These are phyloP conservation scores for Otolemur crassicaudatus DNA, from an alignment of 2,797 vertebrate species.

Conservation along the genomic window DNA sequence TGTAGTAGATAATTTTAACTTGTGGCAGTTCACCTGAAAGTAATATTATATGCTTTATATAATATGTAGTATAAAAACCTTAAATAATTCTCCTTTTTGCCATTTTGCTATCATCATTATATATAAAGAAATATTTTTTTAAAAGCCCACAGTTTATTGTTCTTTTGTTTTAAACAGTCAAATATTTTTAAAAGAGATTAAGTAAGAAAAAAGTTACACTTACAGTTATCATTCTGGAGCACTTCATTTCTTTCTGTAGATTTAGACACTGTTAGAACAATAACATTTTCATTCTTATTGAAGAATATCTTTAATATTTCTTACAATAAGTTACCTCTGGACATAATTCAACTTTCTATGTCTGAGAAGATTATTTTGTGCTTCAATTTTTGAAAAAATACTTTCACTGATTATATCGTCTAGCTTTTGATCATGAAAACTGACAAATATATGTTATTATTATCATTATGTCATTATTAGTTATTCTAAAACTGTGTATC, in stretches of 20 bases:
- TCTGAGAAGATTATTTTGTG: background rate
- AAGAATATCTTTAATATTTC: background rate
- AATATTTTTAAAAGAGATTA: background rate
- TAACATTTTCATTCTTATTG: background rate
- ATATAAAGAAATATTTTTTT: background rate
- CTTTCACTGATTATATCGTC: background rate
- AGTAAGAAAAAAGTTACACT: background rate
- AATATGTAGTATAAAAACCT: background rate
- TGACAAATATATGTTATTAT: background rate
- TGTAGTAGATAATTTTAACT: background rate
- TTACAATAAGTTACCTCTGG: background rate
- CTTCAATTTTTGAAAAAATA: background rate
- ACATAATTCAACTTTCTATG: background rate
- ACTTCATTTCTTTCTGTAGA: background rate
- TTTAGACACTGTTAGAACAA: background rate
- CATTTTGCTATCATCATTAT: background rate
- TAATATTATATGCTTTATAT: background rate
- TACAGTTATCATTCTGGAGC: background rate
- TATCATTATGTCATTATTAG: background rate
- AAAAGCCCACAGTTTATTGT: background rate
- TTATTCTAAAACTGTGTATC: background rate
- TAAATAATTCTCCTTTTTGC: background rate
- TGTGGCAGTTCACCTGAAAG: background rate
- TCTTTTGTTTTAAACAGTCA: background rate
- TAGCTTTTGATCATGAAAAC: background rate